These are phyloP conservation scores for Mormoops blainvillei DNA, from an alignment of 2,113 vertebrate genomes.

Conservation along the genomic window DNA sequence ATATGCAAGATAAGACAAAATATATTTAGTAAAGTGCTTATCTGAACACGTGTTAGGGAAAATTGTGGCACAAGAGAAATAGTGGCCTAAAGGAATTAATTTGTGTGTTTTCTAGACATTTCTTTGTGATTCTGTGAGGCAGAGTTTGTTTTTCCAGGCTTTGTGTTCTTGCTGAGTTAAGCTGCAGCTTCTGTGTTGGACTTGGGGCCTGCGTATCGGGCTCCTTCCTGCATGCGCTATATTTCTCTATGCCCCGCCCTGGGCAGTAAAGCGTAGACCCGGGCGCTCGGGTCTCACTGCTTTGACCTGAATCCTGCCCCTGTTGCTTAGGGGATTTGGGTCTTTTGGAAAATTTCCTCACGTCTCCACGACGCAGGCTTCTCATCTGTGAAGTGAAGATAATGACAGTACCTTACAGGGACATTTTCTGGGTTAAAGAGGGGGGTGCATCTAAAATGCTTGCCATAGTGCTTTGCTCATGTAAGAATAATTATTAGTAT, in stretches of 20 bases:
- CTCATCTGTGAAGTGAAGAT: not conserved
- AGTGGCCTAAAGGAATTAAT: not conserved
- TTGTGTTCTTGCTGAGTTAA: not conserved
- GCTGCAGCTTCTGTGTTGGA: not conserved
- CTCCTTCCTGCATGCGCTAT: not conserved
- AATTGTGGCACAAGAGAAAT: not conserved
- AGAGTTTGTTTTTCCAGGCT: not conserved
- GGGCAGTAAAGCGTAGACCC: not conserved
- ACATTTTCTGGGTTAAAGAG: not conserved
- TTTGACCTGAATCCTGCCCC: not conserved
- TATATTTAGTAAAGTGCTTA: slow-evolving; percentile 25
- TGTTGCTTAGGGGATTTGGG: not conserved
- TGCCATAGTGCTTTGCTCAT: not conserved
- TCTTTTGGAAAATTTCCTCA: not conserved
- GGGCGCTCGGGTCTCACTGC: not conserved
- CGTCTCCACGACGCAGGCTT: not conserved
- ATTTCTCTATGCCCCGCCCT: not conserved
- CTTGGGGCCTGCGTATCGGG: not conserved
- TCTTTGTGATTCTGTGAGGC: not conserved
- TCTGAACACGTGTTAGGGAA: not conserved
- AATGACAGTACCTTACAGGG: not conserved
- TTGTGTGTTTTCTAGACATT: not conserved
- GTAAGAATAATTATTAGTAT: not conserved
- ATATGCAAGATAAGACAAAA: not conserved
- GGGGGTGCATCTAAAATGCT: not conserved